These are phyloP conservation scores for Euclidia mi DNA, from an alignment of 2,888 invertebrate genomes.

Conservation along the genomic window DNA sequence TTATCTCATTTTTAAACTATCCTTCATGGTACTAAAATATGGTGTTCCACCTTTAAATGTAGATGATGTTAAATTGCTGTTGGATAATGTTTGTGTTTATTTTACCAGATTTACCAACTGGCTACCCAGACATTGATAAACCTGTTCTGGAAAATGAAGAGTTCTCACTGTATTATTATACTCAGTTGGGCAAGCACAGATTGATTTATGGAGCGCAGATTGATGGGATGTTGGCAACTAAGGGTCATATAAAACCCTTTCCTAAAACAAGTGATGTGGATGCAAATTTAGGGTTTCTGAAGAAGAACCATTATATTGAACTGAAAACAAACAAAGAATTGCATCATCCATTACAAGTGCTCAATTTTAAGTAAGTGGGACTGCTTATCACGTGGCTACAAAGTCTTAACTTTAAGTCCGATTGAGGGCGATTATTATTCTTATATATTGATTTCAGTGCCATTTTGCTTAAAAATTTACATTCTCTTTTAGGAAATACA, in stretches of 20 bases:
- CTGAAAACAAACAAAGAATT: conserved; percentile 63
- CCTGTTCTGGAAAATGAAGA: conserved; percentile 68
- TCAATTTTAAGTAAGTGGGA: conserved; percentile 58
- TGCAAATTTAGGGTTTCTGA: conserved; percentile 55
- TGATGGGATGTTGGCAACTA: conserved; percentile 58
- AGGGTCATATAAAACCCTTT: conserved; percentile 19
- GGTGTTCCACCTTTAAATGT: too few species aligned
- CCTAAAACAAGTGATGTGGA: conserved; percentile 45
- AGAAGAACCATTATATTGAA: conserved; percentile 54
- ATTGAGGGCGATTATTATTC: too few species aligned
- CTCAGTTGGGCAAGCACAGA: conserved; percentile 52
- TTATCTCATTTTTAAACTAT: too few species aligned
- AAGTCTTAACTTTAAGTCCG: too few species aligned
- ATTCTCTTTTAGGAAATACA: conserved; percentile 52
- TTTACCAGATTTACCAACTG: conserved; percentile 56
- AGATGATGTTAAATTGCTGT: too few species aligned
- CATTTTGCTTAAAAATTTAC: too few species aligned
- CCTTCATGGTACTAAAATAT: too few species aligned
- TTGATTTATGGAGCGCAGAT: conserved; percentile 68
- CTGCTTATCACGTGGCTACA: too few species aligned
- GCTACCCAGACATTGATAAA: conserved; percentile 49
- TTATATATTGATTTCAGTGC: too few species aligned
- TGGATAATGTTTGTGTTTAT: too few species aligned
- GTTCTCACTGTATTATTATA: conserved; percentile 57
- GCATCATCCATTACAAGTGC: conserved; percentile 50